A percentile compares a stretch with the other conserved stretches of the same genome.
phyloP scores from a whole-genome alignment of 2,797 vertebrate species.

The Melanitta fusca region DNA sequence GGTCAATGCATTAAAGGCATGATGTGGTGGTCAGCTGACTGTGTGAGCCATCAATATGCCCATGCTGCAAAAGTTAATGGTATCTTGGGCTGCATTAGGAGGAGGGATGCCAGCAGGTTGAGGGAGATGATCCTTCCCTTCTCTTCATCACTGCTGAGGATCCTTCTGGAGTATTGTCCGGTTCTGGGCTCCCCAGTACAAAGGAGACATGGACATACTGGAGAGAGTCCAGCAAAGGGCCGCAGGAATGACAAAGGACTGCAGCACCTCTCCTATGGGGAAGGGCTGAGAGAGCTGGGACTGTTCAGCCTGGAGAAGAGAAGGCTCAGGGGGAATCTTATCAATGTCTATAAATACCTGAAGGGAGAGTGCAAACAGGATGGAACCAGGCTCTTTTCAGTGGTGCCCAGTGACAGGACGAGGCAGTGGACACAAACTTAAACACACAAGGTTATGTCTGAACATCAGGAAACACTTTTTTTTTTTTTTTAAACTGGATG shows the following conservation, averaged over 20 bases:
- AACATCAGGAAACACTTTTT: background rate
- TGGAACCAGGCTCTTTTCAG: background rate
- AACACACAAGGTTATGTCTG: background rate
- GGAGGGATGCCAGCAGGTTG: background rate
- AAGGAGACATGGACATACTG: background rate
- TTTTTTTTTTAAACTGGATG: background rate
- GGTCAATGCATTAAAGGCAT: background rate
- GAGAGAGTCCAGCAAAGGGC: background rate
- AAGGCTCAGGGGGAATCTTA: no score
- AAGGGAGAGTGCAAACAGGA: fast-evolving
- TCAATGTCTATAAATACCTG: background rate
- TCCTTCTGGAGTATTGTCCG: background rate
- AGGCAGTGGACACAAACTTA: background rate
- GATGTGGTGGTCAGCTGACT: background rate
- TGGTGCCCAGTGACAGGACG: background rate
- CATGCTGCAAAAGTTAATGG: background rate
- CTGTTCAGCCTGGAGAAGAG: background rate
- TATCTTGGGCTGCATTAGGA: background rate
- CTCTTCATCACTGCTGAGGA: background rate
- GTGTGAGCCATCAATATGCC: background rate
- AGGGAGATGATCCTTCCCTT: background rate
- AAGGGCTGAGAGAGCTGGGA: background rate
- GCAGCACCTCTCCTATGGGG: background rate
- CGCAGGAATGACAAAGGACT: background rate
- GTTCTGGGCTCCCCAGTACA: background rate